phyloP scores from a whole-genome alignment of 2,113 vertebrate species.

The Cnemophilus loriae region DNA sequence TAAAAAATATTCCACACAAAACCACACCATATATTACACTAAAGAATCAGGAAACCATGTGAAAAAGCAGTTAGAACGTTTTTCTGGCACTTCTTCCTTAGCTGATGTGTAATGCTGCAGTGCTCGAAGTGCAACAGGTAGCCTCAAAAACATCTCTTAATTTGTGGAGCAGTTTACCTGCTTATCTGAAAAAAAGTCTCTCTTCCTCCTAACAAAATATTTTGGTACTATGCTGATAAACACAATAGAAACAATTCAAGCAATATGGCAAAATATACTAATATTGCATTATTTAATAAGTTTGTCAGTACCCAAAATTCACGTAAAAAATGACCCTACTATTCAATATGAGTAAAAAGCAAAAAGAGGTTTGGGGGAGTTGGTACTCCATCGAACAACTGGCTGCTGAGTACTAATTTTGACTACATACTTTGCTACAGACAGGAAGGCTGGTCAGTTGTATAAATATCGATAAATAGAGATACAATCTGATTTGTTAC shows the following conservation, averaged over 20 bases:
- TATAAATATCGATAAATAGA: neutral
- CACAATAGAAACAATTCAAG: neutral
- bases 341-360: neutral
- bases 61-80: neutral
- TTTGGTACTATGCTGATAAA: neutral
- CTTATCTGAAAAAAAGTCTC: neutral
- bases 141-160: neutral
- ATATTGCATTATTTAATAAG: neutral
- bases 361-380: neutral
- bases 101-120: rapidly evolving
- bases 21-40: neutral
- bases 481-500: neutral
- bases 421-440: neutral
- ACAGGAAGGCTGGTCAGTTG: neutral
- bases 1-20: neutral
- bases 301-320: neutral
- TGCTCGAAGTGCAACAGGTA: neutral
- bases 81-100: neutral
- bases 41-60: neutral
- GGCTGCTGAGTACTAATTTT: neutral
- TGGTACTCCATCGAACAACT: neutral
- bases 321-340: neutral
- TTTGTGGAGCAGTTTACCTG: neutral
- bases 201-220: neutral
- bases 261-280: neutral